A percentile compares a stretch with the other conserved stretches of the same genome.
phyloP scores from a whole-genome alignment of 2,113 vertebrate genomes.

The Eulemur macaco region DNA sequence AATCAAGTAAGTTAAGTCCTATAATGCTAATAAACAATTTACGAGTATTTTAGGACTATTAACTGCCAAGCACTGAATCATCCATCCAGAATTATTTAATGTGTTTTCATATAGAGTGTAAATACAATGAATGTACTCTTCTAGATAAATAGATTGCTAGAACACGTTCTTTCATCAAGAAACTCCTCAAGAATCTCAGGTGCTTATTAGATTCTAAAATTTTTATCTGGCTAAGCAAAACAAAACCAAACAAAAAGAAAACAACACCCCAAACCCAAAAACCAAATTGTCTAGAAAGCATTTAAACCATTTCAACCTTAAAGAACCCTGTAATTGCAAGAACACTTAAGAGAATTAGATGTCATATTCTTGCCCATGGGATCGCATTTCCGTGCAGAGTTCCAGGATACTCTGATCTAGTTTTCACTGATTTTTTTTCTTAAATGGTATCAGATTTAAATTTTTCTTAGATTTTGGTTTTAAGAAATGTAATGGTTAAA shows the following conservation, averaged over 20 bases:
- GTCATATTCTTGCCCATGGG: not conserved
- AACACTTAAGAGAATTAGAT: not conserved
- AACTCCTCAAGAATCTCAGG: not conserved
- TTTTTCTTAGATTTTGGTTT: not conserved
- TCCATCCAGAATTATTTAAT: not conserved
- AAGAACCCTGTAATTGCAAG: not conserved
- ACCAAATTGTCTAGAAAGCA: not conserved
- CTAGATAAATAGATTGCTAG: not conserved
- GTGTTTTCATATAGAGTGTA: not conserved
- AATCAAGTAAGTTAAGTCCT: not conserved
- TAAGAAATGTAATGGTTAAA: not conserved
- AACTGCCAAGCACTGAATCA: not conserved
- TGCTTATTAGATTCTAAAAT: not conserved
- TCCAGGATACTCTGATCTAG: not conserved
- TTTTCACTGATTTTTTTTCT: not conserved
- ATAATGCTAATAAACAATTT: not conserved
- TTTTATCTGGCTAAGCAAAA: slow-evolving; percentile 23
- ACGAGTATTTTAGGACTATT: not conserved
- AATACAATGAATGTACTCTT: not conserved
- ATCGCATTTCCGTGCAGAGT: not conserved
- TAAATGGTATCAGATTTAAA: not conserved
- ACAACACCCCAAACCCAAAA: not conserved
- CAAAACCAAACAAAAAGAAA: not conserved
- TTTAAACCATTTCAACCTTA: not conserved
- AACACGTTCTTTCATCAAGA: not conserved